Conservation (phyloP, 2,113 vertebrate genomes). For the Hippotragus niger region DNA sequence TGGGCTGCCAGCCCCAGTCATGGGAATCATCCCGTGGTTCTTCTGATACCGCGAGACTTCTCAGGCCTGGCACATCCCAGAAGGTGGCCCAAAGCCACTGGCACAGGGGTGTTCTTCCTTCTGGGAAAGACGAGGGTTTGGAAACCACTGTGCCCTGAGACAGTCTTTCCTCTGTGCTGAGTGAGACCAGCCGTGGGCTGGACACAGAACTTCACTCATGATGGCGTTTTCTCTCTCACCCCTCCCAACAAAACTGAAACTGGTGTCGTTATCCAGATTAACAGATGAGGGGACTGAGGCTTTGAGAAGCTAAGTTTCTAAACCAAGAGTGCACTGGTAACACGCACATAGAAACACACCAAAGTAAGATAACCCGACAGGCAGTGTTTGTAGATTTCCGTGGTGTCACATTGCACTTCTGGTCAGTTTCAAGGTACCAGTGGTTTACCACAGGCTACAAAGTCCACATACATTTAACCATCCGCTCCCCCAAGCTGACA, state of each 20-base stretch:
- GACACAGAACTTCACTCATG: background rate
- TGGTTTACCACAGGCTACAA: background rate
- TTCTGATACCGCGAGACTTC: background rate
- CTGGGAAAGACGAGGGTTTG: background rate
- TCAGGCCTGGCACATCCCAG: background rate
- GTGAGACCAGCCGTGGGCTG: background rate
- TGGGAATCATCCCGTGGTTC: background rate
- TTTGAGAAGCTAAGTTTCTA: background rate
- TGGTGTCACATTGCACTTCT: background rate
- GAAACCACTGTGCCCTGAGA: background rate
- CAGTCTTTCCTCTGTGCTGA: background rate
- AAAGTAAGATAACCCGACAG: background rate
- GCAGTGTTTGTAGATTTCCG: background rate
- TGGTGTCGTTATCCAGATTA: background rate
- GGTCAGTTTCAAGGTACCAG: background rate
- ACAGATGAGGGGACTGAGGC: background rate
- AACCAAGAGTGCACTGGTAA: background rate
- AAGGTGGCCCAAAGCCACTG: background rate
- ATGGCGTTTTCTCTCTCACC: background rate
- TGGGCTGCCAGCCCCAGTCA: background rate
- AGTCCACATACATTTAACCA: background rate
- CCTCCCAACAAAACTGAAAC: background rate
- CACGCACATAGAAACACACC: rapidly evolving
- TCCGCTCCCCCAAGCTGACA: background rate
- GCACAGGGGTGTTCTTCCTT: background rate